These are phyloP conservation scores for Orchestia grillus DNA, from an alignment of 1,140 invertebrate genomes.

Conservation along the genomic window DNA sequence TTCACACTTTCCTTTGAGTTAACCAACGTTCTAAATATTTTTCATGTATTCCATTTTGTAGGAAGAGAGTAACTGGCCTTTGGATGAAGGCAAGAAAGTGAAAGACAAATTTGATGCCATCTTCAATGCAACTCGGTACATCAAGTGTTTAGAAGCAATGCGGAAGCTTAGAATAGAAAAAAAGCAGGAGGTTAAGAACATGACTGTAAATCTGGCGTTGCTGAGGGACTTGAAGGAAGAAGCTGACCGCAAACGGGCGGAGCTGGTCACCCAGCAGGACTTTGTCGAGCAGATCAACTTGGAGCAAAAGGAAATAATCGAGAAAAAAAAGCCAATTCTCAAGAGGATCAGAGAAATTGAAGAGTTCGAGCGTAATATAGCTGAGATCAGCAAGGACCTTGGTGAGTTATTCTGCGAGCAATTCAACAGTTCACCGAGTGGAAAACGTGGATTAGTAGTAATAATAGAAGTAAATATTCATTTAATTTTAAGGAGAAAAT, in stretches of 20 bases:
- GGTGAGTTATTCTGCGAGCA: constrained; percentile 51
- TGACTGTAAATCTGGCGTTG: constrained; percentile 57
- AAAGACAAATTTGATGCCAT: constrained; percentile 98
- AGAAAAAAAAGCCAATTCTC: constrained; percentile 45
- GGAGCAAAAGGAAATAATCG: constrained; percentile 53
- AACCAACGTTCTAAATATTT: background rate
- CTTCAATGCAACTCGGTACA: constrained; percentile 94
- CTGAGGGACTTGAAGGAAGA: constrained; percentile 61
- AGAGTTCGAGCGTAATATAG: constrained; percentile 57
- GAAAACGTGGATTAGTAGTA: background rate
- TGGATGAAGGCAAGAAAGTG: constrained; percentile 92
- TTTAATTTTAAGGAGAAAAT: background rate
- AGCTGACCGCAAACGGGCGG: constrained; percentile 55
- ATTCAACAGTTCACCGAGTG: background rate
- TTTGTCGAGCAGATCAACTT: constrained; percentile 30
- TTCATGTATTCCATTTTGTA: background rate
- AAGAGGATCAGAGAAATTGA: constrained; percentile 58
- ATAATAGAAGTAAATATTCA: background rate
- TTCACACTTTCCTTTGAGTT: background rate
- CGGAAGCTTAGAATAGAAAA: constrained; percentile 60
- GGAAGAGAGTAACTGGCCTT: constrained; percentile 75
- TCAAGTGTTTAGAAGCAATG: constrained; percentile 89
- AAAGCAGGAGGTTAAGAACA: constrained; percentile 61
- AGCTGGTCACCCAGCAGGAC: constrained; percentile 43
- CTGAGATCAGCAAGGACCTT: constrained; percentile 58